A percentile compares a stretch with the other conserved stretches of the same genome.
These are phyloP conservation scores for Semaprochilodus insignis DNA, from an alignment of 2,797 vertebrate species.

Conservation along the genomic window DNA sequence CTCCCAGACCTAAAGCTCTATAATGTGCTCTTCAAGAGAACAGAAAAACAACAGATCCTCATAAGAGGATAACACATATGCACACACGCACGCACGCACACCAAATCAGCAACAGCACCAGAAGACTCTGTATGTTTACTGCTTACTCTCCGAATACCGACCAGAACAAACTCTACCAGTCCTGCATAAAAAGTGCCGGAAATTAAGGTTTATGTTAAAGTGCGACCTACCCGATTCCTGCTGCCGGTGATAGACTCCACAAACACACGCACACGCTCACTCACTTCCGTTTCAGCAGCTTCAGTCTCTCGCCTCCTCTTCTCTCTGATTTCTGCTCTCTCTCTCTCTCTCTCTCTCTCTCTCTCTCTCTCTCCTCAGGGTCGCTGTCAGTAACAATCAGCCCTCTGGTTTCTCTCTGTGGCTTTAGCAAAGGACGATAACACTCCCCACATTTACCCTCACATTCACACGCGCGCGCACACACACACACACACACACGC, in stretches of 20 bases:
- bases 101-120: not conserved
- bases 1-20: not conserved
- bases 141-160: too few species aligned
- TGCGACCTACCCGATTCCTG: constrained; percentile 10
- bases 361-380: constrained; percentile 56
- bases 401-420: constrained; percentile 15
- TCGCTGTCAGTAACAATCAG: constrained; percentile 28
- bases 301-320: constrained; percentile 37
- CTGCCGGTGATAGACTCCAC: not conserved
- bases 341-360: constrained; percentile 30
- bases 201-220: not conserved
- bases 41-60: not conserved
- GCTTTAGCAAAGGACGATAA: constrained; percentile 47
- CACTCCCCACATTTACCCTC: constrained; percentile 26
- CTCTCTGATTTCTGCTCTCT: not conserved
- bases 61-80: constrained; percentile 15
- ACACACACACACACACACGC: constrained; percentile 27
- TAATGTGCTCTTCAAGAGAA: not conserved
- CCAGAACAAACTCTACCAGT: not conserved
- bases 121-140: not conserved
- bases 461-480: not conserved
- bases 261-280: constrained; percentile 18
- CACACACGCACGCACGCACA: constrained; percentile 52
- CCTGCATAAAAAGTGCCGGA: not conserved
- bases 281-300: constrained; percentile 51